Evolutionary conservation across 2,113 vertebrate genomes (phyloP), one percentile per base, ranked within the genome.

Genomic region (Sebastes fasciatus): DNA sequence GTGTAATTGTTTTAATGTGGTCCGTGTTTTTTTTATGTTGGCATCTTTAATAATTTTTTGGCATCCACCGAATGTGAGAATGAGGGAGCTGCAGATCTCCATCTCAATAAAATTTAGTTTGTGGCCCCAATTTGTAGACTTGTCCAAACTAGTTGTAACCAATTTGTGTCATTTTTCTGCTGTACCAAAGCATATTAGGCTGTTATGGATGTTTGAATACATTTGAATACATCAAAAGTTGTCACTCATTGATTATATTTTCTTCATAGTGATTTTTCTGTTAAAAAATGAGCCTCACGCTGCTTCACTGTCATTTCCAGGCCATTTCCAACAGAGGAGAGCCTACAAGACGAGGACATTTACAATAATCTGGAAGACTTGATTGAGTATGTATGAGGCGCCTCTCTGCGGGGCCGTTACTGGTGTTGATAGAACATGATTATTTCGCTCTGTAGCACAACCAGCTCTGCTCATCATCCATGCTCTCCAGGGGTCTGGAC

Each of bases 331-430:
- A 97, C 96, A 12, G 98, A 98, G 86, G 97, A 97, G 86, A 97
- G 95, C 0, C 13, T 97, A 23, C 93, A 96, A 64, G 96, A 99
- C 82, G 97, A 98, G 84, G 97, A 98, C 86, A 89, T 98, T 89
- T 99, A 99, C 95, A 98, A 96, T 92, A 89, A 96, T 85, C 96
- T 99, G 86, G 97, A 97, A 55, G 98, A 99, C 93, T 92, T 99
- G 90, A 96, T 99, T 86, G 98, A 99, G 98, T 99, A 97, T 0
- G 98, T 98, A 86, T 75, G 54, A 88, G 19, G 23, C 52, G 61
- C 17, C 63, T 82, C 79, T 81, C 83, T 48, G 68, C 1, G 55
- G 70, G 52, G 16, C 64, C 79, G 49, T 88, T 71, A 70, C 54
- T 66, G 69, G 7, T 74, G 78, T 76, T 90, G 75, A 81, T 78